phyloP scores from a whole-genome alignment of 1,140 invertebrate species.

The Agrilus planipennis region DNA sequence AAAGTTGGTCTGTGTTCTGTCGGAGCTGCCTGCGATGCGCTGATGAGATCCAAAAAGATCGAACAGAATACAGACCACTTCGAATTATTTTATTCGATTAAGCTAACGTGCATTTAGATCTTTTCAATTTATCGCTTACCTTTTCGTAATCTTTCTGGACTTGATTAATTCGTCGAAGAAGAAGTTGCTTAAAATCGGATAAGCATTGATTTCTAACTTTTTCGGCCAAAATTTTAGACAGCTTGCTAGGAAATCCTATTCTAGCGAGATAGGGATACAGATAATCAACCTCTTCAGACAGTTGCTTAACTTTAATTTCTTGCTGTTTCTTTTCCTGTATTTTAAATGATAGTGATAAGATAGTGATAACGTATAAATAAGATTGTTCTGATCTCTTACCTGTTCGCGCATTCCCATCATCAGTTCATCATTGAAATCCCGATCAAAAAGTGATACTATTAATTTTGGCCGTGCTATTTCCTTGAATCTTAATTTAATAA shows the following conservation, averaged over 20 bases:
- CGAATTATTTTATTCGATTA: too few relatives aligned
- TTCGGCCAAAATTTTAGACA: constrained; percentile 32
- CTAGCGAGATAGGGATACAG: constrained; percentile 44
- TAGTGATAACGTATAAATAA: too few relatives aligned
- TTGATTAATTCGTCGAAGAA: constrained; percentile 39
- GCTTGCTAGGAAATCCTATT: constrained; percentile 31
- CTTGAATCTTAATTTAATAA: constrained; percentile 34
- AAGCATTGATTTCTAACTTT: constrained; percentile 38
- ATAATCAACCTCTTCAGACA: constrained; percentile 36
- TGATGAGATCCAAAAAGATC: too few relatives aligned
- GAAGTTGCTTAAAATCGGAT: constrained; percentile 40
- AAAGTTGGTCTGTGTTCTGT: too few relatives aligned
- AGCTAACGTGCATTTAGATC: too few relatives aligned
- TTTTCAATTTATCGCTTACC: constrained; percentile 26
- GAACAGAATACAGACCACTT: too few relatives aligned
- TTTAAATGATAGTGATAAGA: too few relatives aligned
- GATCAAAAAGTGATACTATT: constrained; percentile 40
- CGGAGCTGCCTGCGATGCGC: too few relatives aligned
- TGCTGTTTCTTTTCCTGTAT: constrained; percentile 22
- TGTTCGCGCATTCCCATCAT: constrained; percentile 31
- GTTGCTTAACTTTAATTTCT: constrained; percentile 24
- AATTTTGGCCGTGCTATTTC: constrained; percentile 38
- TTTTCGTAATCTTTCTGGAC: constrained; percentile 41
- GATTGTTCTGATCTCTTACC: too few relatives aligned
- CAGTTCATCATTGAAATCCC: constrained; percentile 41